Conservation (phyloP, 2,113 vertebrate genomes). For the Dasyurus viverrinus region DNA sequence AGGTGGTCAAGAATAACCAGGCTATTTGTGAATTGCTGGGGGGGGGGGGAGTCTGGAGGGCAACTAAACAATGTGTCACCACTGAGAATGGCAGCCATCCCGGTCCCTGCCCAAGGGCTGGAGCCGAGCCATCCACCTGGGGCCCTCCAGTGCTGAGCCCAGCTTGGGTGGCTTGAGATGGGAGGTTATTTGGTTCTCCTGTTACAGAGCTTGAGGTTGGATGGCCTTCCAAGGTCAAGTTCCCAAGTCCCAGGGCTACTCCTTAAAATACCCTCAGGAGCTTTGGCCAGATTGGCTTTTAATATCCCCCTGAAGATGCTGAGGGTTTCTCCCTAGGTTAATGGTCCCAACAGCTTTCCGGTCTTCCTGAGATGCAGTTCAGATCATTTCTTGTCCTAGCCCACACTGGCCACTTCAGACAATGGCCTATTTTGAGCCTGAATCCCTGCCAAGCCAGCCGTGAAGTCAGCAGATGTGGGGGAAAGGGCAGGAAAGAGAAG, state of each 20-base stretch:
- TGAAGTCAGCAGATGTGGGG: conserved; percentile 3
- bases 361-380: conserved; percentile 32
- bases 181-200: neutral
- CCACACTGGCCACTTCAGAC: conserved; percentile 42
- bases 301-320: accelerated
- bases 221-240: neutral
- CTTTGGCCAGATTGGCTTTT: neutral
- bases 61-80: conserved; percentile 30
- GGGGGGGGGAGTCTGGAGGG: neutral
- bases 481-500: conserved; percentile 35
- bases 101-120: neutral
- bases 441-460: neutral
- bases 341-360: neutral
- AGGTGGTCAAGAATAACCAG: neutral
- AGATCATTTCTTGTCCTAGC: neutral
- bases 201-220: neutral
- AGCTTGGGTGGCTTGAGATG: neutral
- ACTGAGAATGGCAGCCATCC: conserved; percentile 5
- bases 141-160: neutral
- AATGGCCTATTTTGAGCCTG: conserved; percentile 24
- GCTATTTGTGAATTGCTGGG: conserved; percentile 36
- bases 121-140: conserved; percentile 24
- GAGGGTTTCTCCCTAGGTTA: neutral
- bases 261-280: neutral
- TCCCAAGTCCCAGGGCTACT: neutral